Percentiles rank a stretch among this genome's conserved stretches.
These are phyloP conservation scores for Pseudachorutes palmiensis DNA, from an alignment of 1,140 invertebrate genomes.

Conservation along the genomic window DNA sequence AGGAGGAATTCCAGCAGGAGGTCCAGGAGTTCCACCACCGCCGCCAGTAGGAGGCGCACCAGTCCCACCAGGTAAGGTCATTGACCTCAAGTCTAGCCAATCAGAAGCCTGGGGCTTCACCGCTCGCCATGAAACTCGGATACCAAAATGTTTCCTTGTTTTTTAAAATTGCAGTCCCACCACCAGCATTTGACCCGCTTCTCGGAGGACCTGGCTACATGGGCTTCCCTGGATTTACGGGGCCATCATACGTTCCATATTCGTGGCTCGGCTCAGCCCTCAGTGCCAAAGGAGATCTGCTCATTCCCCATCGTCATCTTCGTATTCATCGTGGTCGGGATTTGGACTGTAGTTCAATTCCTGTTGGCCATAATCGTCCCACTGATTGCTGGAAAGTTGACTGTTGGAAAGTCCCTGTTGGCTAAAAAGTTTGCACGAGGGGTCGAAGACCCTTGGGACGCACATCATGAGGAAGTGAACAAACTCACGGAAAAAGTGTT, in stretches of 20 bases:
- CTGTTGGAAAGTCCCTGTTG: not conserved
- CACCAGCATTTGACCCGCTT: slow-evolving; percentile 1
- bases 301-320: slow-evolving; percentile 35
- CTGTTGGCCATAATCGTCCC: slow-evolving; percentile 31
- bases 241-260: slow-evolving; percentile 31
- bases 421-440: not conserved
- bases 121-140: too few species aligned
- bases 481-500: not conserved
- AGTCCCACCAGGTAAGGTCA: not conserved
- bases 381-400: slow-evolving; percentile 27
- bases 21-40: slow-evolving; percentile 3
- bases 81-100: not conserved
- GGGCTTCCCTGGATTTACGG: slow-evolving; percentile 23
- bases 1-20: not conserved
- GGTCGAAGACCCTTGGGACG: not conserved
- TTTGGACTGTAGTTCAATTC: slow-evolving; percentile 32
- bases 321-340: slow-evolving; percentile 34
- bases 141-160: too few species aligned
- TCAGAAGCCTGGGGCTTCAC: too few species aligned
- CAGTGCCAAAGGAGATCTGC: slow-evolving; percentile 30
- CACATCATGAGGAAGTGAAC: not conserved
- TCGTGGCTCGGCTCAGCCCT: slow-evolving; percentile 32
- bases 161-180: too few species aligned
- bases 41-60: not conserved
- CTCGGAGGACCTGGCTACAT: slow-evolving; percentile 15